Conservation (phyloP, 2,888 invertebrate species). For the Smittia aterrima region DNA sequence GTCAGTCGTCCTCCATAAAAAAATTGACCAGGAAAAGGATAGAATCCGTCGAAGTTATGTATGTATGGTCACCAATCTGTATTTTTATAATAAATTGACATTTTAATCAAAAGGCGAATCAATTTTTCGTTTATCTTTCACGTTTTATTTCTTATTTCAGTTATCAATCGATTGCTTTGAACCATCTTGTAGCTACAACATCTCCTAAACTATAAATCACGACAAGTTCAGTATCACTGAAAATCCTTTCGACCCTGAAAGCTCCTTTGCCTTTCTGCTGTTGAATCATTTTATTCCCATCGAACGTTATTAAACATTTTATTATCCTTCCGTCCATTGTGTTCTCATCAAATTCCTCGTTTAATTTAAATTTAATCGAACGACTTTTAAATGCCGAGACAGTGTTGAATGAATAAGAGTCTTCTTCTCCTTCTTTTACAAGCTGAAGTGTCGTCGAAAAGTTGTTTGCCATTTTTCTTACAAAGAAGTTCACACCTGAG, state of each 20-base stretch:
- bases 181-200: constrained; percentile 31
- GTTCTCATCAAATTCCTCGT: constrained; percentile 52
- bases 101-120: too few species aligned
- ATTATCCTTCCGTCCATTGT: constrained; percentile 54
- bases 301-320: constrained; percentile 50
- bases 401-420: constrained; percentile 48
- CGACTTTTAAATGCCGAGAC: constrained; percentile 46
- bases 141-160: too few species aligned
- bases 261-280: constrained; percentile 48
- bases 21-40: too few species aligned
- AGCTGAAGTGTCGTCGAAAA: constrained; percentile 48
- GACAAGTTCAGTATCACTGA: constrained; percentile 65
- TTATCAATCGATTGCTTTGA: background rate
- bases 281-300: constrained; percentile 53
- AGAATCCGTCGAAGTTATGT: too few species aligned
- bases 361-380: constrained; percentile 48
- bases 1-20: too few species aligned
- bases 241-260: constrained; percentile 60
- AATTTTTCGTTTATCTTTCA: too few species aligned
- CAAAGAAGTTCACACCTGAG: constrained; percentile 77
- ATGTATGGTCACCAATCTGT: too few species aligned
- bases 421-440: constrained; percentile 47
- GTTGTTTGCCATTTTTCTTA: constrained; percentile 48
- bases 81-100: too few species aligned
- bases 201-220: constrained; percentile 50